phyloP scores from a whole-genome alignment of 2,113 vertebrate genomes.

The Periophthalmodon schlosseri region DNA sequence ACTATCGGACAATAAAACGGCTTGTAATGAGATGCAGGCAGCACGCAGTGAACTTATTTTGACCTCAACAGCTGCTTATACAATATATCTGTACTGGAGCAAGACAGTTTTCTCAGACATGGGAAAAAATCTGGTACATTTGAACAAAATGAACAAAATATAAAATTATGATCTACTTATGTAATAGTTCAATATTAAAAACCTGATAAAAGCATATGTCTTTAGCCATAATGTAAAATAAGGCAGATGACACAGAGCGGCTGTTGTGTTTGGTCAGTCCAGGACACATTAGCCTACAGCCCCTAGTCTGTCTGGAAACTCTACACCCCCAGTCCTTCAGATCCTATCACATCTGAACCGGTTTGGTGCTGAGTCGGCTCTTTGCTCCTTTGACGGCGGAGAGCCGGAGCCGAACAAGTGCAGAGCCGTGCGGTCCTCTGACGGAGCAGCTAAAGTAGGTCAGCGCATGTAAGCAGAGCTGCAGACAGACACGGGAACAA shows the following conservation, averaged over 20 bases:
- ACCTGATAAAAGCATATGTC: too few species aligned
- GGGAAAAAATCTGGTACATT: too few species aligned
- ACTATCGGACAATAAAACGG: too few species aligned
- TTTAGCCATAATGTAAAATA: too few species aligned
- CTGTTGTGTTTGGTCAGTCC: neutral
- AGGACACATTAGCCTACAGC: slow-evolving; percentile 28
- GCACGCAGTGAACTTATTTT: too few species aligned
- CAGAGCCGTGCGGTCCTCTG: slow-evolving; percentile 27
- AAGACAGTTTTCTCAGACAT: too few species aligned
- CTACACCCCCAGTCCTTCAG: neutral
- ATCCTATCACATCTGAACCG: slow-evolving; percentile 32
- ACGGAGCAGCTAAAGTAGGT: slow-evolving; percentile 56
- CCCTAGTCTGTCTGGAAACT: neutral
- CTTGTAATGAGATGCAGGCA: too few species aligned
- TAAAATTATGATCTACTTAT: too few species aligned
- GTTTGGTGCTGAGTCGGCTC: slow-evolving; percentile 41
- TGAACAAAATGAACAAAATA: too few species aligned
- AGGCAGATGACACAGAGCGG: neutral
- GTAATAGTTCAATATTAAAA: too few species aligned
- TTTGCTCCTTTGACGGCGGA: slow-evolving; percentile 44
- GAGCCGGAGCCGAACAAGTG: slow-evolving; percentile 28
- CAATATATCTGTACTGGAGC: too few species aligned
- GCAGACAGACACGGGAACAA: slow-evolving; percentile 43
- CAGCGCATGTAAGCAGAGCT: slow-evolving; percentile 49
- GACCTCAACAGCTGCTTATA: too few species aligned